phyloP scores from a whole-genome alignment of 2,888 invertebrate genomes.

The Leucophora obtusa region DNA sequence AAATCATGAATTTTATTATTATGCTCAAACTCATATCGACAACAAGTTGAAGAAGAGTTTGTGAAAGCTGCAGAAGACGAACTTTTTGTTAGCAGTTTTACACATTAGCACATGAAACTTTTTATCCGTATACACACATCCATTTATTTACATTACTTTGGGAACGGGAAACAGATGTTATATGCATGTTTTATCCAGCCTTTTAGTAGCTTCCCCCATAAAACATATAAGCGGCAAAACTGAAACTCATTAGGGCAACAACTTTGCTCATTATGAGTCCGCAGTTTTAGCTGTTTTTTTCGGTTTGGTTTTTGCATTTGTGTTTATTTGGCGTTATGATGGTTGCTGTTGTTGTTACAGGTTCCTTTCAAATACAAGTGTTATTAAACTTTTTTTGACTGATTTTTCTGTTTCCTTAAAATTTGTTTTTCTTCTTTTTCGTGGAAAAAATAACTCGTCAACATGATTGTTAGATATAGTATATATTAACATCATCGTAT shows the following conservation, averaged over 20 bases:
- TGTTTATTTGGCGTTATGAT: neutral
- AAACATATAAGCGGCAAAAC: constrained; percentile 48
- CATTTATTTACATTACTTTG: constrained; percentile 29
- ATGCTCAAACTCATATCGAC: neutral
- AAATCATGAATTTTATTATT: constrained; percentile 52
- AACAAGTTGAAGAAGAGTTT: neutral
- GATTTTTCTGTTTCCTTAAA: neutral
- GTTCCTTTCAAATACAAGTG: constrained; percentile 42
- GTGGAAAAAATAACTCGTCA: constrained; percentile 32
- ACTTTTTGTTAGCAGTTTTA: constrained; percentile 15
- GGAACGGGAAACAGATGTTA: constrained; percentile 50
- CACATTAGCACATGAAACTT: constrained; percentile 53
- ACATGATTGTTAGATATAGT: constrained; percentile 19
- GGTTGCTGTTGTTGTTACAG: constrained; percentile 24
- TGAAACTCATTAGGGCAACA: constrained; percentile 68
- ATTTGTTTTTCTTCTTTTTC: constrained; percentile 13
- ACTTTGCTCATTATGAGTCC: constrained; percentile 68
- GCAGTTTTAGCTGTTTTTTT: constrained; percentile 41
- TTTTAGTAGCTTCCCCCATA: constrained; percentile 33
- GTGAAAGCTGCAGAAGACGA: neutral
- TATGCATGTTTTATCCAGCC: constrained; percentile 16
- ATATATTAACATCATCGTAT: neutral
- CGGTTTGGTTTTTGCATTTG: constrained; percentile 21
- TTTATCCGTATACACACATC: constrained; percentile 5
- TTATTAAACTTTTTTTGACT: constrained; percentile 46